Evolutionary conservation across 2,797 vertebrate genomes (phyloP).

Genomic region (Myripristis jacobus): DNA sequence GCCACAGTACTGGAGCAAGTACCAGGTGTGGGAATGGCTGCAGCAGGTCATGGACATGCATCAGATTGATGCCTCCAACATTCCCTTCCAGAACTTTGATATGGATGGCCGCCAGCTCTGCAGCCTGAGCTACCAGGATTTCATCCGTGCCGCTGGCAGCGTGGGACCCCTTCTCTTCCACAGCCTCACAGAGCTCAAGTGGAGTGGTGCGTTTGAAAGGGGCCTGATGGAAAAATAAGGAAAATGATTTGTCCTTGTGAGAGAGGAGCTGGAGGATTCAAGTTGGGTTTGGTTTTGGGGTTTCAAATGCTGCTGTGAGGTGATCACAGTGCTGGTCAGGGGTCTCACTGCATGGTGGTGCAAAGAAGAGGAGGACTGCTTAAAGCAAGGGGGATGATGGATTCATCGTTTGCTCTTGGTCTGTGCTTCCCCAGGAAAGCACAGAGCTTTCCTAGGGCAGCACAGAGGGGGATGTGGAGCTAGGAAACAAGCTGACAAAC

Average conservation of each 20-base stretch:
- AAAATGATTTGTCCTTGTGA: conserved; percentile 47
- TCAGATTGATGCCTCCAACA: conserved; percentile 92
- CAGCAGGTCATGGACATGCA: conserved; percentile 96
- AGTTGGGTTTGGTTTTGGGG: conserved; percentile 37
- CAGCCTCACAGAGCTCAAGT: conserved; percentile 93
- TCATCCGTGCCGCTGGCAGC: conserved; percentile 89
- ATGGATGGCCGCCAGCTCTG: conserved; percentile 94
- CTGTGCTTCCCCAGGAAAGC: no score
- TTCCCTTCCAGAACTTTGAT: conserved; percentile 97
- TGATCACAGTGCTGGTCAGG: conserved; percentile 45
- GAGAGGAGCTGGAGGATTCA: conserved; percentile 32
- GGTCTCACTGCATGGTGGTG: conserved; percentile 40
- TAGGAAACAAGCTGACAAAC: conserved; percentile 40
- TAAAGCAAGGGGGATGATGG: conserved; percentile 59
- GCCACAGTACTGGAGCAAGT: conserved; percentile 96
- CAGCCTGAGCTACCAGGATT: conserved; percentile 92
- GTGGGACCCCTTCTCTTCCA: conserved; percentile 92
- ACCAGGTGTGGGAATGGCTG: conserved; percentile 99
- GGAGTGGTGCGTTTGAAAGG: conserved; percentile 84
- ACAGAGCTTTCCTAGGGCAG: conserved; percentile 60
- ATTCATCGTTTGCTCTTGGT: conserved; percentile 70
- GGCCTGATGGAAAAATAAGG: not conserved
- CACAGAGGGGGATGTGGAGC: conserved; percentile 51
- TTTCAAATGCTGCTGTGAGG: conserved; percentile 43
- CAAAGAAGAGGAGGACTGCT: conserved; percentile 22